Conservation (phyloP, 2,113 vertebrate genomes). For the Pelodiscus sinensis region DNA sequence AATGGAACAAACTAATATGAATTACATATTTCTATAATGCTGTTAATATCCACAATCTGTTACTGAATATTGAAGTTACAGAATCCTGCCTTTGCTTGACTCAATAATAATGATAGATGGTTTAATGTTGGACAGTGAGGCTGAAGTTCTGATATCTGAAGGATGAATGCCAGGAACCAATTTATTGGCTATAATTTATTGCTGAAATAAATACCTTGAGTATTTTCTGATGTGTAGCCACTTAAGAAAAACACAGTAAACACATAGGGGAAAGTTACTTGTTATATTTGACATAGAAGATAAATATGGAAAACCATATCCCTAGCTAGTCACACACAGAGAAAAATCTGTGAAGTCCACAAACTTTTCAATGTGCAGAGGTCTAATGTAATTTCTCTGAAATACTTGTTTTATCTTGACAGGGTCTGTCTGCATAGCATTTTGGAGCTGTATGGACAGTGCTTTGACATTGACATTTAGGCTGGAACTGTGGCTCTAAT, state of each 20-base stretch:
- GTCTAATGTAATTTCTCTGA: not conserved
- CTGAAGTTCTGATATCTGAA: not conserved
- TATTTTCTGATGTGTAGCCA: not conserved
- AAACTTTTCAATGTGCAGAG: not conserved
- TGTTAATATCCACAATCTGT: not conserved
- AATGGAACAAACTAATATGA: not conserved
- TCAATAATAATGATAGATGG: no score
- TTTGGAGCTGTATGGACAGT: not conserved
- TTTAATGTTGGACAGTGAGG: no score
- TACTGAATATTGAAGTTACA: not conserved
- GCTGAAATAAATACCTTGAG: not conserved
- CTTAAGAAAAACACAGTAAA: not conserved
- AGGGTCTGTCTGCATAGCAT: not conserved
- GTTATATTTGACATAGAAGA: not conserved
- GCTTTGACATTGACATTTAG: not conserved
- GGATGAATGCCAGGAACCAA: not conserved
- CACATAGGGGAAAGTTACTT: not conserved
- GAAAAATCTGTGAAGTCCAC: not conserved
- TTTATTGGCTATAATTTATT: not conserved
- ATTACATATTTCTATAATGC: not conserved
- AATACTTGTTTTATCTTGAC: not conserved
- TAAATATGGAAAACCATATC: not conserved
- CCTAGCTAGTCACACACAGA: not conserved
- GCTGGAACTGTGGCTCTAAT: not conserved
- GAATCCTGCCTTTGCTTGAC: not conserved